These are phyloP conservation scores for Pocillopora damicornis DNA, from an alignment of 64 coral and sea anemone species.

Conservation along the genomic window DNA sequence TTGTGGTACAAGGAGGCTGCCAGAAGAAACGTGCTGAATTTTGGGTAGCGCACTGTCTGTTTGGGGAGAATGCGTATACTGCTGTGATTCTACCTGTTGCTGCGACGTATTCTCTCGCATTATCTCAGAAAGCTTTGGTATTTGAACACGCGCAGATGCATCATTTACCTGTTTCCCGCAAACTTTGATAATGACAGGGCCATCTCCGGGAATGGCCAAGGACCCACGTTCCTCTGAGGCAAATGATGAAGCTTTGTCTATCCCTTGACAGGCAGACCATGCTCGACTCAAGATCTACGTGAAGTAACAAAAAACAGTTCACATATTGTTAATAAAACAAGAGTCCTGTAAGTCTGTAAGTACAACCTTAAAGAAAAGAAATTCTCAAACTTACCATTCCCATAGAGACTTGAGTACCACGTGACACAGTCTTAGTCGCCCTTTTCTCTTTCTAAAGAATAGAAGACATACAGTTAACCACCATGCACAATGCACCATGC, in stretches of 20 bases:
- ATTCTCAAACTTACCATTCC: conserved; percentile 26
- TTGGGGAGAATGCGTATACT: background rate
- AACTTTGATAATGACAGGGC: conserved; percentile 28
- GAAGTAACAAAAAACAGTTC: background rate
- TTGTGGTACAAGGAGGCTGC: background rate
- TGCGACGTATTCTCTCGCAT: background rate
- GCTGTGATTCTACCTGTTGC: background rate
- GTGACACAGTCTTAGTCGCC: conserved; percentile 1
- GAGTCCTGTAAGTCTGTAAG: background rate
- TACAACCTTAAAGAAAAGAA: background rate
- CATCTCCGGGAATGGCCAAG: background rate
- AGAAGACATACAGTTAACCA: background rate
- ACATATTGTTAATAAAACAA: background rate
- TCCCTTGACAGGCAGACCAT: background rate
- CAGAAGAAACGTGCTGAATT: conserved; percentile 2
- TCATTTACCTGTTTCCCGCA: background rate
- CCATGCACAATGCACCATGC: too few species aligned
- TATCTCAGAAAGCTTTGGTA: background rate
- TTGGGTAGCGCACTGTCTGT: background rate
- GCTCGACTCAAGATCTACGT: conserved; percentile 22
- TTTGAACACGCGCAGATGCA: background rate
- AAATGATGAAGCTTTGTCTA: background rate
- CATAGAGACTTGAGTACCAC: conserved; percentile 26
- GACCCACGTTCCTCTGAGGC: background rate
- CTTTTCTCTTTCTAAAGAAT: background rate